Conservation (phyloP, 2,797 vertebrate species). For the Psittacula echo region DNA sequence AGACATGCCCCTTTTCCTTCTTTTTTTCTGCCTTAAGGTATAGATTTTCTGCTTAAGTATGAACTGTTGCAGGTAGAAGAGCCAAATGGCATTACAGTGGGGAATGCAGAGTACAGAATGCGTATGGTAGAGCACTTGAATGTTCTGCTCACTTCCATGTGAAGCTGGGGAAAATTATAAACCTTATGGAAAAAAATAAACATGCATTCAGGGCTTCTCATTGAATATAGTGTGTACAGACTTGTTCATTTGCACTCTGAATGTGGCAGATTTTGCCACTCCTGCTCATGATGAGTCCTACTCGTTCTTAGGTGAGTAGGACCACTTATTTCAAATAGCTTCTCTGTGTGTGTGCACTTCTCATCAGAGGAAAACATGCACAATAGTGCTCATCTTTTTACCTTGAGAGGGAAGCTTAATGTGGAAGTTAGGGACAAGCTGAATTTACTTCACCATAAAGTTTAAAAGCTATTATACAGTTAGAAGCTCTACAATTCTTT, state of each 20-base stretch:
- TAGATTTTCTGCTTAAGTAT: not conserved
- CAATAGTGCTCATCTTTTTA: not conserved
- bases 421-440: not conserved
- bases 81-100: not conserved
- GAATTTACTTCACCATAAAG: not conserved
- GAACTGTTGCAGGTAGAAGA: not conserved
- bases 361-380: not conserved
- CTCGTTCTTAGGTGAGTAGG: not conserved
- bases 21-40: not conserved
- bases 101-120: not conserved
- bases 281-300: not conserved
- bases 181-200: not conserved
- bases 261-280: not conserved
- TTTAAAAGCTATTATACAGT: not conserved
- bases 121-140: not conserved
- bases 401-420: not conserved
- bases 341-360: accelerated
- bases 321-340: not conserved
- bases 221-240: not conserved
- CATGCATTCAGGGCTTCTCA: not conserved
- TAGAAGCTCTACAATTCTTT: not conserved
- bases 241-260: not conserved
- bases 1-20: not conserved
- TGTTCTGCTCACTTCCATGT: not conserved
- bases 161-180: not conserved